A percentile compares a stretch with the other conserved stretches of the same genome.
phyloP scores from a whole-genome alignment of 2,888 invertebrate species.

The Scrobipalpa costella region DNA sequence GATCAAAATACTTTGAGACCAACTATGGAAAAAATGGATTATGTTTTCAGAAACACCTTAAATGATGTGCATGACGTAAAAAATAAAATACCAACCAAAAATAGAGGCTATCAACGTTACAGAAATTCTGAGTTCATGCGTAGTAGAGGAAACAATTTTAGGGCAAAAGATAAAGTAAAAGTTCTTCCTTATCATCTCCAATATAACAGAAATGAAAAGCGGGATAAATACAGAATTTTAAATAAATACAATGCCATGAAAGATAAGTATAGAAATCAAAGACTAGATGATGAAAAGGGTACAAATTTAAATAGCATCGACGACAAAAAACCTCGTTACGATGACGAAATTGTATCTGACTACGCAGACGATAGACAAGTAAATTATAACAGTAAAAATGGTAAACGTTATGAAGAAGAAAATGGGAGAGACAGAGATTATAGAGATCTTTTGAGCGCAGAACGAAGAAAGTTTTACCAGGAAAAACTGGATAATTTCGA shows the following conservation, averaged over 20 bases:
- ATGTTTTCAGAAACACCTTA: constrained; percentile 9
- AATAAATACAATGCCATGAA: not conserved
- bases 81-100: not conserved
- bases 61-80: not conserved
- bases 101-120: not conserved
- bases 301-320: not conserved
- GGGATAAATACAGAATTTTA: not conserved
- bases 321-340: not conserved
- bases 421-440: not conserved
- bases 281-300: not conserved
- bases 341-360: constrained; percentile 7
- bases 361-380: not conserved
- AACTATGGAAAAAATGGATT: not conserved
- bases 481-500: constrained; percentile 58
- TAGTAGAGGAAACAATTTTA: not conserved
- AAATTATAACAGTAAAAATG: not conserved
- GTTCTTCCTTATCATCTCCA: not conserved
- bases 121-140: not conserved
- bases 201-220: not conserved
- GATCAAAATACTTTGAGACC: constrained; percentile 16
- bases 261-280: not conserved
- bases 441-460: constrained; percentile 44
- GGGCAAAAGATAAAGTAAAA: constrained; percentile 3
- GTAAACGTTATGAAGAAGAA: not conserved
- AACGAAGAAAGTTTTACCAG: constrained; percentile 61